Evolutionary conservation across 2,113 vertebrate genomes (phyloP), one percentile per base, ranked within the genome.

Genomic region (Upupa epops): DNA sequence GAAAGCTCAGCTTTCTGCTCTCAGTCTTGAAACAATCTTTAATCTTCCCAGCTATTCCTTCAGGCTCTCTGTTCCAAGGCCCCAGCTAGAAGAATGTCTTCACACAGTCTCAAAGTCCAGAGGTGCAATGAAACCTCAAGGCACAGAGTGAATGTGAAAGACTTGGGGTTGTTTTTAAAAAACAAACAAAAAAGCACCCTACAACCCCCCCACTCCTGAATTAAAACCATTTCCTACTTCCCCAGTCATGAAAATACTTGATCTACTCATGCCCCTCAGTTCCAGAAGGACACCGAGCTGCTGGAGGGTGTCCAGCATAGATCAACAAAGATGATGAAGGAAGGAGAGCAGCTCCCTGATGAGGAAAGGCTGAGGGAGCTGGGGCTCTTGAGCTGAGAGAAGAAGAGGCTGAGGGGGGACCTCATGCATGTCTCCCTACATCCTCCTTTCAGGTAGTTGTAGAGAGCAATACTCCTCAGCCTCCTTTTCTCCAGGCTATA

Each of bases 1-100:
- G 94, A 83, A 94, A 92, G 66, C 73, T 92, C 0, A 2, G 31
- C 82, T 95, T 88, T 17, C 91, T 77, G 65, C 83, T 96, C 90
- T 83, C 42, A 77, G 77, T 92, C 83, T 83, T 61, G 66, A 61
- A 93, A 60, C 40, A 85, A 40, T 70, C 73, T 92, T 82, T 86
- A 80, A 90, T 80, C 82, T 86, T 86, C 63, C 56, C 79, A 88
- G 19, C 1, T 0, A 40, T 83, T 31, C 79, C 84, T 91, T 84
- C 69, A 79, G 92, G 84, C 73, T 82, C 40, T 74, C 60, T 49
- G n/a, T 87, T 82, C 63, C 55, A 63, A 72, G 72, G 68, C 65
- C 3, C 2, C 36, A 86, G 32, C 49, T 55, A 89, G 40, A 82
- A 64, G 34, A 88, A 94, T 2, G 19, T 45, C 70, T 86, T 88